Conservation (phyloP, 1,140 invertebrate species). For the Branchinecta lindahli region DNA sequence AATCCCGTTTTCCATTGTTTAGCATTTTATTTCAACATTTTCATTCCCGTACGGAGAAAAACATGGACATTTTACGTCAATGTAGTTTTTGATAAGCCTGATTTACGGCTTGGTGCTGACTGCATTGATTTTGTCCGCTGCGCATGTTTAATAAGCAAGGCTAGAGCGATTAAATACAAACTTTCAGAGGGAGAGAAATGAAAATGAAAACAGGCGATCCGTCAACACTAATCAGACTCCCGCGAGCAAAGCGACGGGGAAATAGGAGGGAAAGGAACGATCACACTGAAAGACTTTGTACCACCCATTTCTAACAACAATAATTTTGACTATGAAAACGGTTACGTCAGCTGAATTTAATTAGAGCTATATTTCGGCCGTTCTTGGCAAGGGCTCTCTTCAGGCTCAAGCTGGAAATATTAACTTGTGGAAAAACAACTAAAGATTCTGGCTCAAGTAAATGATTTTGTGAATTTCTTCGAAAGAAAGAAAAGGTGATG, state of each 20-base stretch:
- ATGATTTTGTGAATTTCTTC: too few relatives aligned
- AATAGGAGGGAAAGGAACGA: neutral
- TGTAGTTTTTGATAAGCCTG: constrained; percentile 11
- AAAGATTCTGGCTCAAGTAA: too few relatives aligned
- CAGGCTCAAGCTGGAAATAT: too few relatives aligned
- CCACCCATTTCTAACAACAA: neutral
- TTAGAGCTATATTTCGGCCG: too few relatives aligned
- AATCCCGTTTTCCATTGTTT: neutral
- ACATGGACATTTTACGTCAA: constrained; percentile 8
- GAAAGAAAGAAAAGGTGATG: too few relatives aligned
- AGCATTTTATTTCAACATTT: constrained; percentile 4
- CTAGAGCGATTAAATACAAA: constrained; percentile 9
- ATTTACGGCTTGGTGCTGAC: neutral
- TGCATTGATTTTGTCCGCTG: neutral
- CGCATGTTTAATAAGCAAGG: constrained; percentile 6
- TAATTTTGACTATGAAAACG: too few relatives aligned
- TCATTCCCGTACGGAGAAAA: constrained; percentile 1
- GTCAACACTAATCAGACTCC: constrained; percentile 7
- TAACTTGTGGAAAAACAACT: too few relatives aligned
- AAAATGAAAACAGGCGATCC: constrained; percentile 6
- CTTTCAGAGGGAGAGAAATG: neutral
- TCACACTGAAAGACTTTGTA: neutral
- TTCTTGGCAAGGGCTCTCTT: too few relatives aligned
- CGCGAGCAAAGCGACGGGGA: neutral
- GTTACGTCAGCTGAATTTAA: too few relatives aligned